Base-by-base conservation (phyloP, 2,797 vertebrate species). In the Alosa sapidissima region DNA sequence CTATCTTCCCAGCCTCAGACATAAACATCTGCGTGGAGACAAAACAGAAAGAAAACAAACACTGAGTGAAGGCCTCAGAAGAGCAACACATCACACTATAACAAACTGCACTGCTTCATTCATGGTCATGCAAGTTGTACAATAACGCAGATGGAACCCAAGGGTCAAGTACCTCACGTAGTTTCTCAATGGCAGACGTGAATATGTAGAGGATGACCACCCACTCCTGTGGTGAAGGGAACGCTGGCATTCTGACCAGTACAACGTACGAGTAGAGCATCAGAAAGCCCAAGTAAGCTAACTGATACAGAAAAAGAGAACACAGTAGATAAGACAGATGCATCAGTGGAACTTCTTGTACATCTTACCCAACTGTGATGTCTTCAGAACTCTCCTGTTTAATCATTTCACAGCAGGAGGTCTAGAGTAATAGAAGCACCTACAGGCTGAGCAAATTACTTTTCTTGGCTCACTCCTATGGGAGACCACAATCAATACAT, bases 211-310 rank as follows among this genome's bases (percentile, higher is more conserved):
- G 94, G 93, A 99, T 99, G 91, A 99, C 98, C 91, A 97, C 94
- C 98, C 98, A 99, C 89, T 99, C 98, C 91, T 99, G 97, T 92
- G 94, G 92, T 11, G 97, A 97, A 0, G 98, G 98, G 55, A 93
- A 91, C 0, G 48, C 24, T 8, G 95, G 94, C 97, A 99, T 98
- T 93, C 94, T 96, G 87, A 99, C 98, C 94, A 99, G 95, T 87
- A 99, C 98, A 87, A 99, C 98, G 85, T 96, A 99, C 0, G 98
- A 98, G 93, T 98, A 99, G 86, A 98, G 93, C 98, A 99, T 99
- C 92, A 99, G 94, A 93, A 98, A 99, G 86, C 96, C 96, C 89
- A 99, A 95, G 91, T 99, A 99, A 62, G 97, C 98, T 90, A 99
- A 93, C 98, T 99, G 92, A 87, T 21, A 4, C 19, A 82, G 28